Conservation (phyloP, 2,888 invertebrate species). For the Cephus runcator region DNA sequence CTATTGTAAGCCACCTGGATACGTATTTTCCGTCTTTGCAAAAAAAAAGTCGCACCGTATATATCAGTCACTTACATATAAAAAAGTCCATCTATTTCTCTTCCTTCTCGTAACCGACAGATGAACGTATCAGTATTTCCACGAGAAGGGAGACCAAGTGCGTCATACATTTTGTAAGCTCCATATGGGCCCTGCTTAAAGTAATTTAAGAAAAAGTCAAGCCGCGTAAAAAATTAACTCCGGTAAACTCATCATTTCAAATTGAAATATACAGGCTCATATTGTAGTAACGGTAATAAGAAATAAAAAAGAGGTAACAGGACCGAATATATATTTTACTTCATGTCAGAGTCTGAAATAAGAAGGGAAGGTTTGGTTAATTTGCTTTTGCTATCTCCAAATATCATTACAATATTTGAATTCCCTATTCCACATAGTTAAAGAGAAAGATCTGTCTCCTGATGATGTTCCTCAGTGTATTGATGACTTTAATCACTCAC, state of each 20-base stretch:
- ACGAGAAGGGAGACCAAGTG: background rate
- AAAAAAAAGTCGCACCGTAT: background rate
- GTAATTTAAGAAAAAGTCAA: background rate
- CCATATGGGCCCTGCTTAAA: background rate
- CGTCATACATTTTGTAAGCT: background rate
- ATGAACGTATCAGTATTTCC: background rate
- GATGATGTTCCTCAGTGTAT: background rate
- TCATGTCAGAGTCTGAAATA: background rate
- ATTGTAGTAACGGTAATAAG: background rate
- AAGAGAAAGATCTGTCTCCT: background rate
- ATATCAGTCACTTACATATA: background rate
- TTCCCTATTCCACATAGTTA: background rate
- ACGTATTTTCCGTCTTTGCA: background rate
- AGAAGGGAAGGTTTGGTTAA: background rate
- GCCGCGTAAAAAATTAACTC: background rate
- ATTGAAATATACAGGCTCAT: background rate
- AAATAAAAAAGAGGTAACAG: background rate
- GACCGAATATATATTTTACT: background rate
- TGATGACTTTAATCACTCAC: background rate
- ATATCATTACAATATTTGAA: background rate
- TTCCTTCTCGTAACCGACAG: background rate
- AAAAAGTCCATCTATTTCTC: background rate
- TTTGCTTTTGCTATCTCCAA: background rate
- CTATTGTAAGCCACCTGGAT: background rate
- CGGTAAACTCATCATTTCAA: background rate